Evolutionary conservation across 2,888 invertebrate species (phyloP).

Genomic region (Dicyrtomina minuta): DNA sequence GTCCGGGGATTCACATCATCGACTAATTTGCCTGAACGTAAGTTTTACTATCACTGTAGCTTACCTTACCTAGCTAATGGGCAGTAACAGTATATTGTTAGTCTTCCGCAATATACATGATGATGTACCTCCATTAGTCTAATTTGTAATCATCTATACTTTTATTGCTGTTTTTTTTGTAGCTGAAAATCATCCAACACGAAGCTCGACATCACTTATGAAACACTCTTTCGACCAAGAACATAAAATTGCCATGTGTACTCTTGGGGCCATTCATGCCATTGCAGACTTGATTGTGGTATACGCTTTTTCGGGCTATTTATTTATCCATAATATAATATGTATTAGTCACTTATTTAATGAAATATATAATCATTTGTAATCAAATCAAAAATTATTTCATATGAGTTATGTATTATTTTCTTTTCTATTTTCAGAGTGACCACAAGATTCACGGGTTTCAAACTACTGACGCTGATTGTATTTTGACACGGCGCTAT

Average conservation of each 20-base stretch:
- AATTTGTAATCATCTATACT: no score
- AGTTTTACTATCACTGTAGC: no score
- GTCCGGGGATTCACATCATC: slow-evolving; percentile 66
- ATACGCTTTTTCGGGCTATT: slow-evolving; percentile 39
- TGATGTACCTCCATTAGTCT: no score
- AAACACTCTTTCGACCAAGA: slow-evolving; percentile 72
- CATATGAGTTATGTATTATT: no score
- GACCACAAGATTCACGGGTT: slow-evolving; percentile 86
- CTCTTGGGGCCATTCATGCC: slow-evolving; percentile 89
- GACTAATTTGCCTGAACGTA: slow-evolving; percentile 14
- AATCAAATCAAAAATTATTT: no score
- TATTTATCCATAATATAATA: not conserved
- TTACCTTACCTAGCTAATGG: no score
- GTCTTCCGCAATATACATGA: no score
- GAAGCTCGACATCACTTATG: slow-evolving; percentile 91
- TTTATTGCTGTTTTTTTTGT: no score
- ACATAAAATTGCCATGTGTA: slow-evolving; percentile 95
- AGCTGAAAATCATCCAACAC: slow-evolving; percentile 69
- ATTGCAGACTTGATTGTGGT: slow-evolving; percentile 85
- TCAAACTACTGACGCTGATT: slow-evolving; percentile 59
- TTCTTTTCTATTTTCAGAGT: slow-evolving; percentile 61
- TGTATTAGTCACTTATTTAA: not conserved
- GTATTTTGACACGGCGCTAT: slow-evolving; percentile 66
- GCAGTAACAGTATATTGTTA: no score
- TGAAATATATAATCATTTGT: not conserved